Conservation (phyloP, 2,888 invertebrate genomes). For the Rhamnusium bicolor region DNA sequence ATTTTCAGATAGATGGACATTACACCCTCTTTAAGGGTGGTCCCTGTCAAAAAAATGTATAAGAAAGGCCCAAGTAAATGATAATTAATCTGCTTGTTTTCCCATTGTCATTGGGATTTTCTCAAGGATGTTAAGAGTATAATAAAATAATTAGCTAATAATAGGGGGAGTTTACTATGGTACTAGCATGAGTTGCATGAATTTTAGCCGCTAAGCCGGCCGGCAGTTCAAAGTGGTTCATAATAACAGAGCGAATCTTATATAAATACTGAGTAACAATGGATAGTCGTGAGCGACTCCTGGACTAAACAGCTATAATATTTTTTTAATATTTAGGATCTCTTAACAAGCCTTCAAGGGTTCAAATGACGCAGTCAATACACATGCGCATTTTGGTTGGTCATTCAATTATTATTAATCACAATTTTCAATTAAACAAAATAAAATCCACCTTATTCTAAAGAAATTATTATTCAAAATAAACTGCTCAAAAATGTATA, state of each 20-base stretch:
- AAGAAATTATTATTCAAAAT: no score
- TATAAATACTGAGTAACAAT: constrained; percentile 51
- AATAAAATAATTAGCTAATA: background rate
- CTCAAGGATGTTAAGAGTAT: background rate
- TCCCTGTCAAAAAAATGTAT: no score
- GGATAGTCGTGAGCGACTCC: constrained; percentile 44
- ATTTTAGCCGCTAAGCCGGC: constrained; percentile 40
- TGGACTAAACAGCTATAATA: constrained; percentile 24
- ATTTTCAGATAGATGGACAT: no score
- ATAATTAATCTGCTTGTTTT: no score
- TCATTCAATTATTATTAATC: no score
- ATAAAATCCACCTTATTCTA: no score
- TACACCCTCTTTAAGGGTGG: no score
- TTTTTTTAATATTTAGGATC: constrained; percentile 7
- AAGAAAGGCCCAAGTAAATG: no score
- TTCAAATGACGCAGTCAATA: background rate
- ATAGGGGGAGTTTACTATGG: background rate
- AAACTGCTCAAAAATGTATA: no score
- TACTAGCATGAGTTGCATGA: constrained; percentile 17
- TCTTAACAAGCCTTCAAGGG: background rate
- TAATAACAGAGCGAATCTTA: constrained; percentile 49
- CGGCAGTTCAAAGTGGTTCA: constrained; percentile 48
- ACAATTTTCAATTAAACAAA: no score
- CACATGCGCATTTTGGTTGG: no score
- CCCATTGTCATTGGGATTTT: no score